phyloP scores from a whole-genome alignment of 2,113 vertebrate species.

The Syngnathoides biaculeatus region DNA sequence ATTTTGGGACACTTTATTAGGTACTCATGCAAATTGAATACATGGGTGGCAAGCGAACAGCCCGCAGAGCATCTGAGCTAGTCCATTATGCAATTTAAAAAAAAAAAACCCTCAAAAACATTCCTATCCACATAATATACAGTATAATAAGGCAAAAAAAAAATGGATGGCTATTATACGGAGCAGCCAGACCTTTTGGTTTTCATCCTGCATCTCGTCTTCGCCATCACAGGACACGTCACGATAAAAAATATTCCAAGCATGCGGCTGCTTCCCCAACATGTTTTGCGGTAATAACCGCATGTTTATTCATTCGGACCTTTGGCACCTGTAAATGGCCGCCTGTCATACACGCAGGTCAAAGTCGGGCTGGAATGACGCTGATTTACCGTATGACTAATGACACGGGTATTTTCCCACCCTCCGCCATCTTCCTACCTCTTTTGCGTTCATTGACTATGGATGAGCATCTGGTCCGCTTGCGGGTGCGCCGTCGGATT shows the following conservation, averaged over 20 bases:
- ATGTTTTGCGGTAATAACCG: background rate
- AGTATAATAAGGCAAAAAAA: too few relatives aligned
- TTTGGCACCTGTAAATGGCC: slow-evolving; percentile 13
- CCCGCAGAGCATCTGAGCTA: too few relatives aligned
- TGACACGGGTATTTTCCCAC: slow-evolving; percentile 4
- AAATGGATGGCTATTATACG: too few relatives aligned
- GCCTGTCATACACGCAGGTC: slow-evolving; percentile 15
- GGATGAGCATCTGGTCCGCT: slow-evolving; percentile 68
- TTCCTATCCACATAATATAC: too few relatives aligned
- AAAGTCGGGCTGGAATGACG: slow-evolving; percentile 2
- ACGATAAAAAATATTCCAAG: background rate
- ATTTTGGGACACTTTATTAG: too few relatives aligned
- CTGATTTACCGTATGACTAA: slow-evolving; percentile 20
- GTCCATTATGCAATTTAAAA: too few relatives aligned
- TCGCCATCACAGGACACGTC: too few relatives aligned
- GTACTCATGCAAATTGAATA: too few relatives aligned
- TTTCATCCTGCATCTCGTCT: too few relatives aligned
- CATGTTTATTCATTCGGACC: slow-evolving; percentile 14
- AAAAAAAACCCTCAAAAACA: too few relatives aligned
- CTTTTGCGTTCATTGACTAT: slow-evolving; percentile 64
- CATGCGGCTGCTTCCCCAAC: background rate
- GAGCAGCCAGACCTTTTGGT: too few relatives aligned
- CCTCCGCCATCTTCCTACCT: background rate
- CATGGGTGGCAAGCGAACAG: too few relatives aligned
- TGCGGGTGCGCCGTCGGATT: slow-evolving; percentile 49